Percentiles rank a stretch among this genome's conserved stretches.
phyloP scores from a whole-genome alignment of 2,113 vertebrate species.

The Colius striatus region DNA sequence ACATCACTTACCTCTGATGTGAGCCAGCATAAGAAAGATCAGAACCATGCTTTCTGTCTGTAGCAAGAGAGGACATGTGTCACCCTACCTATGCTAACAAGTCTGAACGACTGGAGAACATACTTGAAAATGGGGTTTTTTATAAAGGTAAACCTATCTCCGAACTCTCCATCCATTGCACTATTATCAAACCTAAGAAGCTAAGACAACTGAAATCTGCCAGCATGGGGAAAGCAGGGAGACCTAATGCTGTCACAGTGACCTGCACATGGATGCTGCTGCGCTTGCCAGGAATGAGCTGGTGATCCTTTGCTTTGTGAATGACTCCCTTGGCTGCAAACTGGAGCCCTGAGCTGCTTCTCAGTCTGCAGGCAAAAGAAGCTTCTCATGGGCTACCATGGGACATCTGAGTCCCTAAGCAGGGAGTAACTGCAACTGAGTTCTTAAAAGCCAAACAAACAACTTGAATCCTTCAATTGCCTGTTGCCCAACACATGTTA shows the following conservation, averaged over 20 bases:
- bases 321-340: background rate
- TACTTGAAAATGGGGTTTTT: slow-evolving; percentile 9
- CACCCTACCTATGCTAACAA: background rate
- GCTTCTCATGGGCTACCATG: background rate
- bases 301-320: background rate
- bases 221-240: background rate
- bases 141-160: slow-evolving; percentile 1
- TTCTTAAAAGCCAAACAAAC: background rate
- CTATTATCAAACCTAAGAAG: slow-evolving; percentile 39
- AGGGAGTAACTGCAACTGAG: background rate
- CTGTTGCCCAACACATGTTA: rapidly evolving
- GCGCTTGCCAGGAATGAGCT: background rate
- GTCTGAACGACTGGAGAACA: background rate
- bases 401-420: background rate
- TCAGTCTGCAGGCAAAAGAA: background rate
- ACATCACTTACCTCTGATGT: background rate
- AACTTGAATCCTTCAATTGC: background rate
- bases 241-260: background rate
- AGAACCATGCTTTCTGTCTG: background rate
- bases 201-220: slow-evolving; percentile 43
- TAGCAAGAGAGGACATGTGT: background rate
- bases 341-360: background rate
- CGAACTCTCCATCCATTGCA: slow-evolving; percentile 24
- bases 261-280: background rate
- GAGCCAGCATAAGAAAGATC: background rate